Evolutionary conservation across 2,888 invertebrate species (phyloP).

Genomic region (Coenonympha glycerion): DNA sequence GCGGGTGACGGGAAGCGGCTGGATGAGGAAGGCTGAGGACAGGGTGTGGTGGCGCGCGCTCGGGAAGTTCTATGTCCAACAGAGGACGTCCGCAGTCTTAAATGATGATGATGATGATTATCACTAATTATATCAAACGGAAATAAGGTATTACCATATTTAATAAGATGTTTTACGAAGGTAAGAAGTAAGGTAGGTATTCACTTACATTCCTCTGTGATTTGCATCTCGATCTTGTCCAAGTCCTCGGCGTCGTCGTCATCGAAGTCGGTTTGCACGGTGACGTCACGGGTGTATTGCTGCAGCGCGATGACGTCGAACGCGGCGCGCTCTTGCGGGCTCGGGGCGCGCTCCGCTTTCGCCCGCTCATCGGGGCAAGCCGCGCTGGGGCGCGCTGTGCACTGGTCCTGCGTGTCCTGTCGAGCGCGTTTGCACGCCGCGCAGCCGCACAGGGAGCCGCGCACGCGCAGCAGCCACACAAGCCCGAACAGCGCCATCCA

Average conservation of each 20-base stretch:
- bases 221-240: constrained; percentile 68
- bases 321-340: constrained; percentile 52
- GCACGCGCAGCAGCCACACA: constrained; percentile 88
- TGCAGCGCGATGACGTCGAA: constrained; percentile 69
- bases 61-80: too few species aligned
- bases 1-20: too few species aligned
- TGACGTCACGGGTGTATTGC: constrained; percentile 67
- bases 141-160: too few species aligned
- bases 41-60: too few species aligned
- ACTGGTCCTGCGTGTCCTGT: constrained; percentile 42
- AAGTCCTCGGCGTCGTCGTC: constrained; percentile 64
- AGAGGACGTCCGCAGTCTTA: too few species aligned
- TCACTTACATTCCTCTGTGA: constrained; percentile 66
- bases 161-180: too few species aligned
- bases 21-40: too few species aligned
- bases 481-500: constrained; percentile 91
- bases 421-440: constrained; percentile 80
- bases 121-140: too few species aligned
- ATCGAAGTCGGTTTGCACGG: constrained; percentile 72
- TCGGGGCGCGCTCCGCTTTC: constrained; percentile 59
- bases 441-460: constrained; percentile 85
- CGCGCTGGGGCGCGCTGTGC: constrained; percentile 25
- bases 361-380: constrained; percentile 24
- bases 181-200: too few species aligned
- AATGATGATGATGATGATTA: too few species aligned